These are phyloP conservation scores for Silvanus unidentatus DNA, from an alignment of 2,888 invertebrate genomes.

Conservation along the genomic window DNA sequence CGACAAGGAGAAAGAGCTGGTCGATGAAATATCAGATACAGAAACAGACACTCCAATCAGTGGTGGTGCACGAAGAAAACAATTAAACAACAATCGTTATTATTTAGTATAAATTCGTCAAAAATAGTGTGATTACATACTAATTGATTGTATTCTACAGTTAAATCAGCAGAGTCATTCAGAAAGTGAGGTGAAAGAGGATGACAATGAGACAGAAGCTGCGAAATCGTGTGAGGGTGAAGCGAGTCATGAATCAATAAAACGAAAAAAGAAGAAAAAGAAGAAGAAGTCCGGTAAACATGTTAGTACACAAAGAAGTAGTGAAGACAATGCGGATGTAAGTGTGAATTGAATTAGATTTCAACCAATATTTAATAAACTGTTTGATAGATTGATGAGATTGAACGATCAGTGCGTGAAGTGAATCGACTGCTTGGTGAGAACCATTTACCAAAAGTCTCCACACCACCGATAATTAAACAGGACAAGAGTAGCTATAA, in stretches of 20 bases:
- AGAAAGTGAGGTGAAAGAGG: slow-evolving; percentile 65
- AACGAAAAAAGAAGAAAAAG: slow-evolving; percentile 58
- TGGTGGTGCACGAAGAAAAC: slow-evolving; percentile 52
- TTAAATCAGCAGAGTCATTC: slow-evolving; percentile 61
- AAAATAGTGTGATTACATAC: neutral
- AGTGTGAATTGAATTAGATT: slow-evolving; percentile 18
- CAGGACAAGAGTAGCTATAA: slow-evolving; percentile 32
- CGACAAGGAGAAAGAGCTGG: slow-evolving; percentile 50
- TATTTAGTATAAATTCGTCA: slow-evolving; percentile 54
- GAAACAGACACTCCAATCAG: slow-evolving; percentile 51
- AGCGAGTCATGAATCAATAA: slow-evolving; percentile 47
- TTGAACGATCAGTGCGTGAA: slow-evolving; percentile 60
- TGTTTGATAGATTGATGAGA: slow-evolving; percentile 58
- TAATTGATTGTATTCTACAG: slow-evolving; percentile 38
- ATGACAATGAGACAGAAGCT: slow-evolving; percentile 60
- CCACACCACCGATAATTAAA: slow-evolving; percentile 20
- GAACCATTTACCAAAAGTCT: slow-evolving; percentile 34
- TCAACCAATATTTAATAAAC: slow-evolving; percentile 7
- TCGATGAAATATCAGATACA: slow-evolving; percentile 50
- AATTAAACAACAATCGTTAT: slow-evolving; percentile 61
- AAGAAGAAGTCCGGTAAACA: slow-evolving; percentile 58
- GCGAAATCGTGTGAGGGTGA: slow-evolving; percentile 50
- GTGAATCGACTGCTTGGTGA: slow-evolving; percentile 63
- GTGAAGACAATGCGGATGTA: slow-evolving; percentile 61
- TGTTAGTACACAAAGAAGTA: slow-evolving; percentile 50